Conservation (phyloP, 2,888 invertebrate genomes). For the Limnephilus rhombicus region DNA sequence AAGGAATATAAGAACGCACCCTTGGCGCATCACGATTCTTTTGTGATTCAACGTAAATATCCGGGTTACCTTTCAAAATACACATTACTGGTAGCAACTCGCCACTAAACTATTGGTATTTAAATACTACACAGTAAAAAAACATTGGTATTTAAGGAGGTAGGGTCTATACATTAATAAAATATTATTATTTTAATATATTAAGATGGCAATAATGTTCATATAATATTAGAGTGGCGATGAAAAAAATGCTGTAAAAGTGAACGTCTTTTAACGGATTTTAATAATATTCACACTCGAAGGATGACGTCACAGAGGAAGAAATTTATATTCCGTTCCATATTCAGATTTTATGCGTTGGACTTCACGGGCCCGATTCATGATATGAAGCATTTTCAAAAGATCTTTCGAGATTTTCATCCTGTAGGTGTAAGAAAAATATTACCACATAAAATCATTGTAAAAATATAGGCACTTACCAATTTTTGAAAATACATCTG, state of each 20-base stretch:
- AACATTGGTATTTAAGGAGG: not conserved
- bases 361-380: not conserved
- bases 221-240: not conserved
- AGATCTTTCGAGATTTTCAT: not conserved
- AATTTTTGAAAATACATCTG: not conserved
- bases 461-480: not conserved
- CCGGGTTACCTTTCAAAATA: not conserved
- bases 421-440: not conserved
- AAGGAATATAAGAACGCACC: not conserved
- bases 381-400: not conserved
- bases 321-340: constrained; percentile 19
- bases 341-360: not conserved
- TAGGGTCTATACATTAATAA: not conserved
- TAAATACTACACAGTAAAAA: no score
- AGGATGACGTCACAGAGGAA: constrained; percentile 7
- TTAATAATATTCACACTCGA: not conserved
- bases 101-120: no score
- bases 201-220: not conserved
- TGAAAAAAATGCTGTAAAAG: not conserved
- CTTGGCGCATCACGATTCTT: not conserved
- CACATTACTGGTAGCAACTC: not conserved
- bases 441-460: no score
- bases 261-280: not conserved
- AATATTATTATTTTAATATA: not conserved
- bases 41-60: not conserved